Evolutionary conservation across 2,113 vertebrate species (phyloP), one percentile per base, ranked within the genome.

Genomic region (Megaptera novaeangliae): DNA sequence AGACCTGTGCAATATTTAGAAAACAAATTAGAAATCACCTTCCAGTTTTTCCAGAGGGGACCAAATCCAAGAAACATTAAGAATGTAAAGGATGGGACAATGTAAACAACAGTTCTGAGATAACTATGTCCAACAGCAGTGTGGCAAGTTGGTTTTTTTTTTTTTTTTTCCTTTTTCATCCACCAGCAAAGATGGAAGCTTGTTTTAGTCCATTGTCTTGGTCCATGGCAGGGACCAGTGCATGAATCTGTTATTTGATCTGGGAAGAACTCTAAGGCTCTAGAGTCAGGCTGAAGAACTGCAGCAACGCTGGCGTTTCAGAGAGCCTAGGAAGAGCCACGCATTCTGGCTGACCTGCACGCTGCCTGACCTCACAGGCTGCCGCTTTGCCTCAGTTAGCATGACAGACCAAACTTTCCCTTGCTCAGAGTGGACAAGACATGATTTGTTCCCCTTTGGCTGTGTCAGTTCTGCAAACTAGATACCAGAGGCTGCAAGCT

Each of bases 401-500:
- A 29, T 31, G 61, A 39, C 39, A 29, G 77, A 63, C 64, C 9
- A 27, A 57, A 68, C 49, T 3, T 1, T 23, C 86, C 63, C 87
- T 94, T 71, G 72, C 90, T 92, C 59, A 23, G 10, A 97, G 82
- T 90, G 59, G 27, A 96, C 25, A 20, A 12, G 96, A 64, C 88
- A 92, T 72, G 96, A 96, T 98, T 94, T 98, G 86, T 95, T 78
- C 77, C 90, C 57, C 81, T 95, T 88, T 15, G 5, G 83, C 90
- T 88, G 83, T 87, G 81, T 94, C 72, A 92, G 77, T 97, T 98
- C 94, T 96, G 88, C 61, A 63, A 97, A 96, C 61, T 82, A 98
- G 91, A 96, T 91, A 97, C 2, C 49, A 18, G 68, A 91, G 94
- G 87, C 97, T 97, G 89, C 71, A 64, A 46, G 34, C 69, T 84